Base-by-base conservation (phyloP, 2,888 invertebrate species). In the Quadroppia sp. region DNA sequence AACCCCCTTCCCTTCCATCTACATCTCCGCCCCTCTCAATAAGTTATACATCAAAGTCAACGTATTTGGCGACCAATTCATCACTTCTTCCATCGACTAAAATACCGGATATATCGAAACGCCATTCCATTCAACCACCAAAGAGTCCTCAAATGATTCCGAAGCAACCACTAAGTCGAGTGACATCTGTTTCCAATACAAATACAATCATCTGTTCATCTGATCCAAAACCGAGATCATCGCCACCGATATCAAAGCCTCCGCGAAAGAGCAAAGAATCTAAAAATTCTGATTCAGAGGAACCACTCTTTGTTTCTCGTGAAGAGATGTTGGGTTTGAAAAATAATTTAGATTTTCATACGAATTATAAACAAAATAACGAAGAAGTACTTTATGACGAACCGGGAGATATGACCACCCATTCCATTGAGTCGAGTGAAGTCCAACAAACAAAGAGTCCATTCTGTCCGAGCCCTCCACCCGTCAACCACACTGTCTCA, bases 271-370 rank as follows among this genome's bases (percentile, higher is more conserved):
- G 64, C 64, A 64, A 64, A 36, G 64, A 64, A 36, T 30, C 32
- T 13, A 64, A 64, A 36, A 36, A n/a, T 30, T 36, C 40, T 7
- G 64, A 67, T 2, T 73, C 56, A 20, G 70, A 70, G 42, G 74
- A 74, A 56, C 74, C 74, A 6, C 36, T 74, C 17, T 74, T 74
- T 74, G 74, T 42, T 2, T 70, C 74, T 3, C 48, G 74, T 17
- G 56, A 74, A 40, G 74, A 74, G 23, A 32, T 74, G 13, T 71
- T 74, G 23, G 15, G 17, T 17, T 50, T 70, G 30, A 36, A 42
- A 4, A 64, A 64, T 40, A 20, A 36, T 36, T 20, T 36, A 11
- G 20, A 64, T 36, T 9, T 20, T 9, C 6, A 2, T 6, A 13
- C 4, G 13, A 36, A 6, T n/a, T n/a, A 64, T 36, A 36, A 64